These are phyloP conservation scores for Chiridota heheva DNA, from an alignment of 35 echinoderm and acorn worm species.

Conservation along the genomic window DNA sequence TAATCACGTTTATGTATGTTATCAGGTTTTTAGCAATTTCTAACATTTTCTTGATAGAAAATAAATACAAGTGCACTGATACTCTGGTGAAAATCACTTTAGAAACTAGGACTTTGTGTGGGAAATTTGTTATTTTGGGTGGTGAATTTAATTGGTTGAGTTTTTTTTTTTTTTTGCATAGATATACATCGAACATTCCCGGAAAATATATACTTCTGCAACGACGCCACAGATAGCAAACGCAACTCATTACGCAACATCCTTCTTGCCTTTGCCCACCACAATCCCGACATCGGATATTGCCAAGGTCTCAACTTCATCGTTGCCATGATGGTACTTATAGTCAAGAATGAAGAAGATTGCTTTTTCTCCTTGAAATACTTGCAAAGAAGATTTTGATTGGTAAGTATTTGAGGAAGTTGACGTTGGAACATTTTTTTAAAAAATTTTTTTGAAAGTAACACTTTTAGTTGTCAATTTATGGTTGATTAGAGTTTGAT, in stretches of 20 bases:
- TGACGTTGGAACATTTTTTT: background rate
- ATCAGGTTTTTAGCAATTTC: too few relatives aligned
- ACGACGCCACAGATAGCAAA: constrained; percentile 68
- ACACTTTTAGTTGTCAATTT: too few relatives aligned
- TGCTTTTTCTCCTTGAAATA: constrained; percentile 84
- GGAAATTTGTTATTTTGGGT: background rate
- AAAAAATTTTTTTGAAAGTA: too few relatives aligned
- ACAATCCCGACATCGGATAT: constrained; percentile 77
- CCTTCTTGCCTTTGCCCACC: constrained; percentile 70
- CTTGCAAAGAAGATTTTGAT: constrained; percentile 73
- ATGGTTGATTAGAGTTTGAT: too few relatives aligned
- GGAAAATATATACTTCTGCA: constrained; percentile 87
- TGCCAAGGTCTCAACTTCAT: constrained; percentile 97
- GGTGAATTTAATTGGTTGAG: constrained; percentile 8
- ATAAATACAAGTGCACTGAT: background rate
- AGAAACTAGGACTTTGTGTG: too few relatives aligned
- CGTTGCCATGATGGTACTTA: constrained; percentile 81
- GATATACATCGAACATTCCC: constrained; percentile 99
- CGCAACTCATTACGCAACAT: constrained; percentile 64
- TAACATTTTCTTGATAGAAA: too few relatives aligned
- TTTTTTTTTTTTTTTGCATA: constrained; percentile 22
- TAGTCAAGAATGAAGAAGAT: constrained; percentile 92
- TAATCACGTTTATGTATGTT: too few relatives aligned
- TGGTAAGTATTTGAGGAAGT: constrained; percentile 30
- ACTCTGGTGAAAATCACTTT: too few relatives aligned